Evolutionary conservation across 2,797 vertebrate genomes (phyloP).

Genomic region (Neopelma chrysocephalum): DNA sequence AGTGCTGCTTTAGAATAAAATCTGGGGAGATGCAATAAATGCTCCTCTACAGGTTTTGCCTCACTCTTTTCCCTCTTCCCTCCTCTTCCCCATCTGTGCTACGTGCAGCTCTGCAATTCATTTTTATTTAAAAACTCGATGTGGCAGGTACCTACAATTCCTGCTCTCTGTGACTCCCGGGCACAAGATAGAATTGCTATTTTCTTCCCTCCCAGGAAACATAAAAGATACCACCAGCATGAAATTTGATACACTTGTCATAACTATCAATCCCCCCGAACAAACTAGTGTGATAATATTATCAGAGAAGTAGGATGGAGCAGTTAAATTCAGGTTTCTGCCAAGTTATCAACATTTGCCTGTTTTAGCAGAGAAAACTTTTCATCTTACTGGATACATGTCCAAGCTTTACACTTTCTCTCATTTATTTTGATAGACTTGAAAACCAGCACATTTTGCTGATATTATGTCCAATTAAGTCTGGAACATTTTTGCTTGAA

Average conservation of each 20-base stretch:
- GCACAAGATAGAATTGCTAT: conserved; percentile 60
- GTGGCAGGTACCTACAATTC: conserved; percentile 15
- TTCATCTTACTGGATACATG: neutral
- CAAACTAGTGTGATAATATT: conserved; percentile 42
- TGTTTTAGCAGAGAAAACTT: conserved; percentile 13
- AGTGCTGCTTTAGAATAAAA: conserved; percentile 48
- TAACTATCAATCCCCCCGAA: conserved; percentile 58
- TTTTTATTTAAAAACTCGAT: conserved; percentile 49
- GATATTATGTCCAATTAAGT: neutral
- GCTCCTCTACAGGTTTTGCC: conserved; percentile 27
- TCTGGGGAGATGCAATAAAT: conserved; percentile 57
- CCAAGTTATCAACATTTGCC: neutral
- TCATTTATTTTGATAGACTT: neutral
- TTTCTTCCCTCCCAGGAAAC: conserved; percentile 70
- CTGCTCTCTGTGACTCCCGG: conserved; percentile 53
- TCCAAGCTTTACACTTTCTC: neutral
- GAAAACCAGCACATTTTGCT: neutral
- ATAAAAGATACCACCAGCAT: conserved; percentile 49
- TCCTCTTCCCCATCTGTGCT: neutral
- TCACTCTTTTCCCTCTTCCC: neutral
- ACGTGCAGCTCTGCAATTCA: neutral
- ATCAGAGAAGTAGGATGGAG: conserved; percentile 9
- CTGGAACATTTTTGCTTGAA: neutral
- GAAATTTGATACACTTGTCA: conserved; percentile 60
- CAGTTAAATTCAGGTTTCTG: conserved; percentile 31